A percentile compares a stretch with the other conserved stretches of the same genome.
phyloP scores from a whole-genome alignment of 2,888 invertebrate genomes.

The Phalera bucephala region DNA sequence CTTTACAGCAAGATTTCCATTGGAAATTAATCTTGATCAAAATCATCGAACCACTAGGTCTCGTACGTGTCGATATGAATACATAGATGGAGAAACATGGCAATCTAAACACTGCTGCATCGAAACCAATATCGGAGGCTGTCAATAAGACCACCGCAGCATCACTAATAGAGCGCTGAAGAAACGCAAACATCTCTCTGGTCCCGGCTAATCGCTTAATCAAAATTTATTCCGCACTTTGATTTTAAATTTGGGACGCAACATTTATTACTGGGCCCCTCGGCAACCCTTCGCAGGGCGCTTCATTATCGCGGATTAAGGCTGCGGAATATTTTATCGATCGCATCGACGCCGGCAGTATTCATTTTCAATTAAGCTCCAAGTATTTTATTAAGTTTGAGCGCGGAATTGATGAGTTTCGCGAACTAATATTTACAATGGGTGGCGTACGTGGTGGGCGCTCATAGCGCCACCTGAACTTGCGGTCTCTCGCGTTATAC shows the following conservation, averaged over 20 bases:
- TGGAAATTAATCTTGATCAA: background rate
- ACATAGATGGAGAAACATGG: too few relatives aligned
- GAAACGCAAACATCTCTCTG: conserved; percentile 74
- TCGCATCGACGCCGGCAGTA: conserved; percentile 72
- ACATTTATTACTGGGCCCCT: conserved; percentile 80
- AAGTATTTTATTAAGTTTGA: conserved; percentile 83
- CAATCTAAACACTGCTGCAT: too few relatives aligned
- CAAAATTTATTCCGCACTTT: conserved; percentile 83
- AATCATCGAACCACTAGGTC: conserved; percentile 9
- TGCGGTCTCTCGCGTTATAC: conserved; percentile 42
- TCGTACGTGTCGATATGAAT: too few relatives aligned
- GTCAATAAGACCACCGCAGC: conserved; percentile 36
- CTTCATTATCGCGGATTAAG: conserved; percentile 83
- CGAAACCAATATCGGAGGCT: conserved; percentile 26
- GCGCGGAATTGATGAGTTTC: conserved; percentile 82
- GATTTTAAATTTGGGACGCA: conserved; percentile 82
- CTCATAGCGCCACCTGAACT: conserved; percentile 40
- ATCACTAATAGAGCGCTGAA: conserved; percentile 55
- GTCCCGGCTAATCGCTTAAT: conserved; percentile 79
- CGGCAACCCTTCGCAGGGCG: conserved; percentile 75
- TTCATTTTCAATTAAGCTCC: conserved; percentile 83
- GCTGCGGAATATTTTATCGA: conserved; percentile 82
- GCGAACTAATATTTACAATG: conserved; percentile 82
- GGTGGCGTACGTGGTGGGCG: conserved; percentile 61
- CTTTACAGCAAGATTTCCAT: too few relatives aligned